Evolutionary conservation across 2,797 vertebrate genomes (phyloP).

Genomic region (Paguma larvata): DNA sequence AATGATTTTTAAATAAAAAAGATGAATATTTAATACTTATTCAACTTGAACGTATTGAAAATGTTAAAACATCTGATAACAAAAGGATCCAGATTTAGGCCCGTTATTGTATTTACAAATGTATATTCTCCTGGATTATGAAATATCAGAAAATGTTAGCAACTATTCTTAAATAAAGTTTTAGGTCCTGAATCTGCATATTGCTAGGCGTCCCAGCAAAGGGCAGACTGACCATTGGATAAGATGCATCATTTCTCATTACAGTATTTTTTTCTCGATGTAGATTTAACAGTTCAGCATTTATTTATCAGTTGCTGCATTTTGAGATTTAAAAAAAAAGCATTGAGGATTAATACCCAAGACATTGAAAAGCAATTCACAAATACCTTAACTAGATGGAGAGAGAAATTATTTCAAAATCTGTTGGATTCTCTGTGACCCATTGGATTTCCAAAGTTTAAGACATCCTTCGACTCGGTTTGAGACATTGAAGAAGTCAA

Average conservation of each 20-base stretch:
- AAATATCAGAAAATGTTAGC: background rate
- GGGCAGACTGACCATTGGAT: background rate
- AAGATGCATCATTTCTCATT: background rate
- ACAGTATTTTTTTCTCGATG: background rate
- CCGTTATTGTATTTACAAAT: conserved; percentile 1
- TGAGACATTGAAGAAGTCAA: background rate
- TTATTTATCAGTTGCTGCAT: background rate
- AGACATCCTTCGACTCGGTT: background rate
- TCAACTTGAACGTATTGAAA: background rate
- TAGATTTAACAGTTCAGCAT: background rate
- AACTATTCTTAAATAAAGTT: background rate
- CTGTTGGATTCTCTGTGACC: background rate
- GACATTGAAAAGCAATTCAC: background rate
- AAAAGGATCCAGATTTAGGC: conserved; percentile 5
- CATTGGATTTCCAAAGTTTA: background rate
- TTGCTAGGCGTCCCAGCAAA: background rate
- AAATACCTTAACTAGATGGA: background rate
- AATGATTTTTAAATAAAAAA: conserved; percentile 33
- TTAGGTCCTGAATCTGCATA: background rate
- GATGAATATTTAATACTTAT: background rate
- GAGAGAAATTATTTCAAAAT: background rate
- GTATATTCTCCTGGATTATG: background rate
- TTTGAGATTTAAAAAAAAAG: background rate
- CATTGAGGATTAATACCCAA: background rate
- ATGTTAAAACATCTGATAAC: conserved; percentile 37